Base-by-base conservation (phyloP, 1,140 invertebrate species). In the Drosophila mauritiana region DNA sequence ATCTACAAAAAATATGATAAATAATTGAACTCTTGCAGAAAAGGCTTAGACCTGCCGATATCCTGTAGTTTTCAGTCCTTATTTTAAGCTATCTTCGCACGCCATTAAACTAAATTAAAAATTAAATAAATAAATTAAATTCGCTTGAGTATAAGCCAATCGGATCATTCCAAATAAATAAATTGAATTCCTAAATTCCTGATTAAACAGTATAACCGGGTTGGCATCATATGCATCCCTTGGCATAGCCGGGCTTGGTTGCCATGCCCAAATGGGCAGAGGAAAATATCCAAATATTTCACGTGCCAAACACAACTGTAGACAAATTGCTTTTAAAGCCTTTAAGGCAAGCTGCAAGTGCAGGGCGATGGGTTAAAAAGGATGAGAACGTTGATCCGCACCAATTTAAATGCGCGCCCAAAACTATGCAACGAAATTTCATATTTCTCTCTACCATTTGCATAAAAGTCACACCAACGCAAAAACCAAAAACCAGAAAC, bases 251-350 rank as follows among this genome's bases (percentile, higher is more conserved):
- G 10, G 1, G n/a, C 4, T 8, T 20, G 15, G 15, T 62, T 13
- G 2, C 4, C 25, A 58, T 62, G 6, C 3, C 7, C 25, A 58
- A 40, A 58, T 42, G 40, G 36, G 58, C 4, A 8, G 25, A 1
- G 6, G n/a, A 62, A 48, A 20, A 62, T 65, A 48, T 65, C 36
- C 25, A 31, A 49, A 63, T 49, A 64, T 64, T 64, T 25, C 11
- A 56, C 49, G 64, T 48, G 42, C 36, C 31, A 57, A 43, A 68
- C 20, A 63, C 56, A 76, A 75, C 49, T 63, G n/a, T 57, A 76
- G 61, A 68, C 83, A 86, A 86, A 86, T 86, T 86, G 83, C 79
- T 86, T 86, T 88, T 83, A 88, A 88, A 86, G 83, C 83, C 83
- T 88, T 86, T 86, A 88, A 86, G 83, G 83, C 83, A 76, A 53